phyloP scores from a whole-genome alignment of 2,888 invertebrate genomes.

The Auanema sp. region DNA sequence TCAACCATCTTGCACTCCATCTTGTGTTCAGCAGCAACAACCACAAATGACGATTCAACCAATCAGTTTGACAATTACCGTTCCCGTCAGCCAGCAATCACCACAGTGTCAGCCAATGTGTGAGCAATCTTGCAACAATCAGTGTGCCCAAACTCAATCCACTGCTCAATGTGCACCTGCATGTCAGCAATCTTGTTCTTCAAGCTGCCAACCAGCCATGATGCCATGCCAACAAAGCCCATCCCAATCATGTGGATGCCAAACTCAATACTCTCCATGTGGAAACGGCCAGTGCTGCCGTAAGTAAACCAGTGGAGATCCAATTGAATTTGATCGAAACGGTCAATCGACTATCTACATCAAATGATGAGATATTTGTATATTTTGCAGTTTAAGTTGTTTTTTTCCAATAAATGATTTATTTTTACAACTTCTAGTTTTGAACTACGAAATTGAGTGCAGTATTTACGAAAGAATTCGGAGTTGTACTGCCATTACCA shows the following conservation, averaged over 20 bases:
- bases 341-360: too few relatives aligned
- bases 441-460: too few relatives aligned
- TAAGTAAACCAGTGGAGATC: slow-evolving; percentile 18
- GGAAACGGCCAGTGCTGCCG: slow-evolving; percentile 31
- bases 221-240: slow-evolving; percentile 16
- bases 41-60: slow-evolving; percentile 3
- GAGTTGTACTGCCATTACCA: too few relatives aligned
- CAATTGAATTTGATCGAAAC: slow-evolving; percentile 6
- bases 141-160: slow-evolving; percentile 39
- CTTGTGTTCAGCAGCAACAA: slow-evolving; percentile 19
- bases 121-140: slow-evolving; percentile 39
- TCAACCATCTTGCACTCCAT: slow-evolving; percentile 21
- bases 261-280: slow-evolving; percentile 27
- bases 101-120: slow-evolving; percentile 43
- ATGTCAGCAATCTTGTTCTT: slow-evolving; percentile 34
- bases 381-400: too few relatives aligned
- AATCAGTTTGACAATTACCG: slow-evolving; percentile 28
- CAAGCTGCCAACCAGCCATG: slow-evolving; percentile 20
- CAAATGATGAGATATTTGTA: too few relatives aligned
- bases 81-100: slow-evolving; percentile 39
- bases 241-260: slow-evolving; percentile 21
- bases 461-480: too few relatives aligned
- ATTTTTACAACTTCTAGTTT: too few relatives aligned
- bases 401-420: too few relatives aligned
- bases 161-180: slow-evolving; percentile 37